Conservation (phyloP, 1,140 invertebrate genomes). For the Macrotrachela quadricornifera region DNA sequence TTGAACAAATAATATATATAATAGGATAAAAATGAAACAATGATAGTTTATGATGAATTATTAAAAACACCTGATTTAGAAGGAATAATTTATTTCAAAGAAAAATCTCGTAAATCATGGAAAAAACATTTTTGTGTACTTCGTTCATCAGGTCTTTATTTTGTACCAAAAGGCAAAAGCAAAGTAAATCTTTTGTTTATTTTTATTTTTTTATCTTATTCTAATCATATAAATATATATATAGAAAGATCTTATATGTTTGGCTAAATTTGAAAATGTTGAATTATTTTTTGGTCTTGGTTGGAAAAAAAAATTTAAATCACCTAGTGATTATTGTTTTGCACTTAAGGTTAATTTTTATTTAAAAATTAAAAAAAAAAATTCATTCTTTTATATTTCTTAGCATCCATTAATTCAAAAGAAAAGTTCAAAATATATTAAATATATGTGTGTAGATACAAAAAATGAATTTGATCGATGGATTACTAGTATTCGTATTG, state of each 20-base stretch:
- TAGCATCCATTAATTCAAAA: constrained; percentile 61
- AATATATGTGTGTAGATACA: constrained; percentile 88
- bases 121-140: constrained; percentile 83
- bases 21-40: too few relatives aligned
- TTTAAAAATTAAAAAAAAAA: too few relatives aligned
- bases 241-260: constrained; percentile 67
- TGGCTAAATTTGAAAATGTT: constrained; percentile 68
- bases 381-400: too few relatives aligned
- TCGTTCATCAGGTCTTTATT: constrained; percentile 73
- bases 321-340: constrained; percentile 81
- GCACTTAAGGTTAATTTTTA: constrained; percentile 47
- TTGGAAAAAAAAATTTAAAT: constrained; percentile 93
- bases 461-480: constrained; percentile 58
- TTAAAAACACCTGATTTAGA: constrained; percentile 73
- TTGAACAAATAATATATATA: too few relatives aligned
- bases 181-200: constrained; percentile 21
- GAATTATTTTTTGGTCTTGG: constrained; percentile 64
- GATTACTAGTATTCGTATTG: constrained; percentile 78
- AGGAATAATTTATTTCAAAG: constrained; percentile 73
- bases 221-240: too few relatives aligned
- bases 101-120: constrained; percentile 91
- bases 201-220: too few relatives aligned
- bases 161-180: constrained; percentile 71
- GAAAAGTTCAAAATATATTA: constrained; percentile 74
- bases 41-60: too few relatives aligned